Conservation (phyloP, 2,797 vertebrate species). For the Synaphobranchus kaupii region DNA sequence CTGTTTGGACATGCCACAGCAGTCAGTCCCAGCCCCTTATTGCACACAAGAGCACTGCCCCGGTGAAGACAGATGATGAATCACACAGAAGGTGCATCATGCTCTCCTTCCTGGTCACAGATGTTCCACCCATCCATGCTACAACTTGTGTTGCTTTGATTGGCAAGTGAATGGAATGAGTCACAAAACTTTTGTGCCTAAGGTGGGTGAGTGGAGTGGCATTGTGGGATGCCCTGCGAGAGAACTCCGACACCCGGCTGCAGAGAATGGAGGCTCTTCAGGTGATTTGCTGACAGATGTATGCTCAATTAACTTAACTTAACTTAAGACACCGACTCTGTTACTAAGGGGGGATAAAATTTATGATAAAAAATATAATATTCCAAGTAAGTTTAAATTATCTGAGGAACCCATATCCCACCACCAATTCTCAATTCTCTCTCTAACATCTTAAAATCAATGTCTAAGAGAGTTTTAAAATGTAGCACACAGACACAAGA, state of each 20-base stretch:
- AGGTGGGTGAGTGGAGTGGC: conserved; percentile 53
- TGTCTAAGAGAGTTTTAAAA: neutral
- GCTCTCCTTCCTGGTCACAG: neutral
- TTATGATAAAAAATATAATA: no score
- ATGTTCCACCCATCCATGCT: neutral
- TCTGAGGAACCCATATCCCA: neutral
- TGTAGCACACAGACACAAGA: neutral
- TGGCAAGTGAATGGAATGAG: no score
- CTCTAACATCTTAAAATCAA: neutral
- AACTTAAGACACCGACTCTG: no score
- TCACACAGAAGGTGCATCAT: conserved; percentile 52
- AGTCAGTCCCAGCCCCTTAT: no score
- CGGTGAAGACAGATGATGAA: conserved; percentile 54
- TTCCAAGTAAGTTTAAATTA: no score
- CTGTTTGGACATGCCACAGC: conserved; percentile 56
- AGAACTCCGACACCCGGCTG: conserved; percentile 44
- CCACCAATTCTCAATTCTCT: neutral
- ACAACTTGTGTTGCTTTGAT: conserved; percentile 12
- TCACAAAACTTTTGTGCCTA: no score
- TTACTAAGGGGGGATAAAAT: no score
- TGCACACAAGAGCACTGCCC: conserved; percentile 38
- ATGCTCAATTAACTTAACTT: no score
- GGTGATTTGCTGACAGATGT: conserved; percentile 26
- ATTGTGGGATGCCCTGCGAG: conserved; percentile 59
- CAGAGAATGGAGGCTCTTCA: conserved; percentile 40